Conservation (phyloP, 2,797 vertebrate species). For the Hirundo rustica region DNA sequence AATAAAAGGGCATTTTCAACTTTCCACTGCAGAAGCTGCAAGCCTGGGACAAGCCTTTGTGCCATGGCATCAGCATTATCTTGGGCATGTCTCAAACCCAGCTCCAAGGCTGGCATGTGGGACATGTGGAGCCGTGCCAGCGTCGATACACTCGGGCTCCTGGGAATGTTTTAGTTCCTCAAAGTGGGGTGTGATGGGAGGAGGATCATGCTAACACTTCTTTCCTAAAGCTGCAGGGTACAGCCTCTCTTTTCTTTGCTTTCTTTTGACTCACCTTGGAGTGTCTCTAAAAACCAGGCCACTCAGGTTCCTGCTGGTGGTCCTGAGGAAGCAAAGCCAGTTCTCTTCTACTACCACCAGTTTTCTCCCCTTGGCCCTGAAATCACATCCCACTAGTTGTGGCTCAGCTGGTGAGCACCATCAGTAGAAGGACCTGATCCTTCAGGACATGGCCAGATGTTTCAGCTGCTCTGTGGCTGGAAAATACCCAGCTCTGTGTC, state of each 20-base stretch:
- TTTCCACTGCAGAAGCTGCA: background rate
- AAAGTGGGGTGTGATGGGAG: background rate
- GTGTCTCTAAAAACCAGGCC: background rate
- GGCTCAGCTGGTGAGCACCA: background rate
- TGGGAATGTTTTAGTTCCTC: background rate
- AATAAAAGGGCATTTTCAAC: background rate
- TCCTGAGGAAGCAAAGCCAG: background rate
- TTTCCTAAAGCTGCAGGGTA: background rate
- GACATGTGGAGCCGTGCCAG: background rate
- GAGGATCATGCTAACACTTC: background rate
- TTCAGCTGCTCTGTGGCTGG: background rate
- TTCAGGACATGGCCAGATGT: background rate
- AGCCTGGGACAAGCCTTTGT: background rate
- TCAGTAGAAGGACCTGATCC: background rate
- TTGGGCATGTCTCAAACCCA: background rate
- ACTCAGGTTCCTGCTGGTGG: background rate
- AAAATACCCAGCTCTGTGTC: background rate
- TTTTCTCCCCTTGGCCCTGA: background rate
- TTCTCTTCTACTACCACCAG: background rate
- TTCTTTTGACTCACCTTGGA: background rate
- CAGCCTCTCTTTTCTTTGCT: background rate
- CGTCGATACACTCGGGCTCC: background rate
- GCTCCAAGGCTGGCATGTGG: background rate
- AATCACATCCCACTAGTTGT: background rate
- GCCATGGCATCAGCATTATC: fast-evolving